These are phyloP conservation scores for Thereuonema tuberculata DNA, from an alignment of 1,140 invertebrate genomes.

Conservation along the genomic window DNA sequence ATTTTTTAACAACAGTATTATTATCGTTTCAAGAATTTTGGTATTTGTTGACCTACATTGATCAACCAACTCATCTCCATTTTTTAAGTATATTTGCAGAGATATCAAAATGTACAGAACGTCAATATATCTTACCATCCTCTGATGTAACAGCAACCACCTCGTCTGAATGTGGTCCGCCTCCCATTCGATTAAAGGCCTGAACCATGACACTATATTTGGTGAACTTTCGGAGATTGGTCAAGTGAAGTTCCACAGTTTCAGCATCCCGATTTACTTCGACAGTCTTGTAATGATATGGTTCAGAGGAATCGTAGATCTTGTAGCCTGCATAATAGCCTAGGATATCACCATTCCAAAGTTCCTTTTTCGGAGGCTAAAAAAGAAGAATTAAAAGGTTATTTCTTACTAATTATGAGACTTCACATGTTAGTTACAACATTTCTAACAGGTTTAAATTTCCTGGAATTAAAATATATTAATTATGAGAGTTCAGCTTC, in stretches of 20 bases:
- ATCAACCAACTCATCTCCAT: too few species aligned
- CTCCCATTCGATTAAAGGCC: slow-evolving; percentile 34
- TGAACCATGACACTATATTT: slow-evolving; percentile 34
- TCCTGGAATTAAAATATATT: too few species aligned
- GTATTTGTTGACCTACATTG: too few species aligned
- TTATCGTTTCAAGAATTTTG: too few species aligned
- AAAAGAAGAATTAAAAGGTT: neutral
- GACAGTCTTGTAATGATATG: neutral
- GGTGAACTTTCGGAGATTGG: neutral
- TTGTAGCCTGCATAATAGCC: slow-evolving; percentile 89
- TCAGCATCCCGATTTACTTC: neutral
- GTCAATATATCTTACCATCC: slow-evolving; percentile 43
- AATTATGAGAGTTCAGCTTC: too few species aligned
- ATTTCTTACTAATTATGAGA: neutral
- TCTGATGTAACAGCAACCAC: slow-evolving; percentile 58
- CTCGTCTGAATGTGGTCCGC: slow-evolving; percentile 58
- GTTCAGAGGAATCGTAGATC: neutral
- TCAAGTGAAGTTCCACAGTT: neutral
- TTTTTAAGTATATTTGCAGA: too few species aligned
- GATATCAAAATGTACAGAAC: too few species aligned
- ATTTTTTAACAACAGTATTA: too few species aligned
- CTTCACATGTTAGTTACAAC: too few species aligned
- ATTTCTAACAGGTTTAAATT: too few species aligned
- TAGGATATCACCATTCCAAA: slow-evolving; percentile 75
- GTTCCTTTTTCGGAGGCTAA: neutral